Conservation (phyloP, 2,797 vertebrate genomes). For the Rhinophrynus dorsalis region DNA sequence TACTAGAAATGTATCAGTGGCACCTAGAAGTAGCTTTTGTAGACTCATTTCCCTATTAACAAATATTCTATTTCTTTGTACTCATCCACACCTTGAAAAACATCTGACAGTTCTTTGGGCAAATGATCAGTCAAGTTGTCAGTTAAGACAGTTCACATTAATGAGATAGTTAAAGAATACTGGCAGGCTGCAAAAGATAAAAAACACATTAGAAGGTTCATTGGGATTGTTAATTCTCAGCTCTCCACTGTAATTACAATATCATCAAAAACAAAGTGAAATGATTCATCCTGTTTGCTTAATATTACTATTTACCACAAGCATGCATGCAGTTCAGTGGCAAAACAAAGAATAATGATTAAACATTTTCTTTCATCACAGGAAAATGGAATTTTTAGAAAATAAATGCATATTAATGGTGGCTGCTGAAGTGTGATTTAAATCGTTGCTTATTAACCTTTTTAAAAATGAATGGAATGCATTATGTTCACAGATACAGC, state of each 20-base stretch:
- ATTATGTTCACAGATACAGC: not conserved
- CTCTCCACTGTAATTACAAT: not conserved
- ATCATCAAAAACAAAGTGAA: not conserved
- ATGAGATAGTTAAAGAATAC: conserved; percentile 1
- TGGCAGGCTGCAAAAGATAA: not conserved
- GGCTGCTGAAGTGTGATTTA: not conserved
- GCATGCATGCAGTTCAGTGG: not conserved
- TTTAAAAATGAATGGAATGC: not conserved
- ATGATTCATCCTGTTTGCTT: not conserved
- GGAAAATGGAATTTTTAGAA: not conserved
- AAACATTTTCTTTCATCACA: not conserved
- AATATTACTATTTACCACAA: not conserved
- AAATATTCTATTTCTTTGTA: conserved; percentile 21
- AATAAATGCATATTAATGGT: not conserved
- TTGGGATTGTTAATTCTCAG: not conserved
- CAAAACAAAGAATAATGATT: not conserved
- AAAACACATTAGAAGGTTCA: not conserved
- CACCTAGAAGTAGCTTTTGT: conserved; percentile 1
- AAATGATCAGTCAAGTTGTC: not conserved
- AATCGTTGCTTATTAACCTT: no score
- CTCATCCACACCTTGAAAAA: conserved; percentile 9
- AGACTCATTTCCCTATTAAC: conserved; percentile 21
- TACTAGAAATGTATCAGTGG: conserved; percentile 6
- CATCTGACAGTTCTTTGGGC: not conserved
- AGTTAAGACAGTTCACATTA: not conserved